Evolutionary conservation across 2,888 invertebrate species (phyloP).

Genomic region (Boloria selene): DNA sequence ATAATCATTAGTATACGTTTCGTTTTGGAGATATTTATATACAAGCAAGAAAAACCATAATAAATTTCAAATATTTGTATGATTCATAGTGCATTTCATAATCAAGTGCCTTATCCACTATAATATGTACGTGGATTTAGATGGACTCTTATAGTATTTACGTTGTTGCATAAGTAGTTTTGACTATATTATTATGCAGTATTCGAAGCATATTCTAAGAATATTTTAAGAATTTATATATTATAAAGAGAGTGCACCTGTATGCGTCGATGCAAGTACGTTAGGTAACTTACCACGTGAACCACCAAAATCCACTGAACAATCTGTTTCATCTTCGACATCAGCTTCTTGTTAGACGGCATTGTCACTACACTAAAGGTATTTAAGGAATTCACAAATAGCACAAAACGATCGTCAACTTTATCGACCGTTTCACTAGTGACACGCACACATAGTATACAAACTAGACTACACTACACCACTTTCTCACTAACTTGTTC

Average conservation of each 20-base stretch:
- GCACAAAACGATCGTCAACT: slow-evolving; percentile 69
- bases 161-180: slow-evolving; percentile 26
- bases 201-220: not conserved
- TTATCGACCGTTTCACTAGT: slow-evolving; percentile 78
- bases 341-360: slow-evolving; percentile 77
- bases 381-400: slow-evolving; percentile 74
- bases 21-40: no score
- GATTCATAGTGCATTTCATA: slow-evolving; percentile 31
- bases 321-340: slow-evolving; percentile 74
- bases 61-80: slow-evolving; percentile 18
- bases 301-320: slow-evolving; percentile 75
- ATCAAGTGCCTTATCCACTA: slow-evolving; percentile 9
- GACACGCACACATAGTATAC: slow-evolving; percentile 71
- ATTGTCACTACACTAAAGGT: slow-evolving; percentile 59
- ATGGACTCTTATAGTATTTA: slow-evolving; percentile 9
- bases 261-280: not conserved
- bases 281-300: slow-evolving; percentile 72
- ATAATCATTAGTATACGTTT: no score
- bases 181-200: not conserved
- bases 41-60: no score
- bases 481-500: slow-evolving; percentile 73
- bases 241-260: not conserved
- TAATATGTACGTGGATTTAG: not conserved
- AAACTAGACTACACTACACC: slow-evolving; percentile 62
- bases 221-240: not conserved